Evolutionary conservation across 2,113 vertebrate species (phyloP).

Genomic region (Centropristis striata): DNA sequence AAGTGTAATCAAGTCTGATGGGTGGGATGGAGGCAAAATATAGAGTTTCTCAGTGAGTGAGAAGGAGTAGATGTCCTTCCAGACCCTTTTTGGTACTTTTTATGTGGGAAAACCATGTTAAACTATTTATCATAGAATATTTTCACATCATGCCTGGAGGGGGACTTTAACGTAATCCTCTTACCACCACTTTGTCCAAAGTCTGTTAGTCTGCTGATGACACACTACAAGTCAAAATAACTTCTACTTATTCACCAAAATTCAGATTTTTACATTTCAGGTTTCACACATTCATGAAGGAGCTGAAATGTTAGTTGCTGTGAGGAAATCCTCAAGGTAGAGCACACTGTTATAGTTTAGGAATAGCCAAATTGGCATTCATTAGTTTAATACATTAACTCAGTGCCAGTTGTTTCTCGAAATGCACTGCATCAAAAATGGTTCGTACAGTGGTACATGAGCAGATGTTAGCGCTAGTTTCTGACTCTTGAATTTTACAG

Average conservation of each 20-base stretch:
- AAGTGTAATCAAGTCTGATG: too few relatives aligned
- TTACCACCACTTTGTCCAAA: conserved; percentile 43
- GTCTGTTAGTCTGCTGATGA: conserved; percentile 2
- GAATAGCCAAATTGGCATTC: neutral
- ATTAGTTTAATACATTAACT: conserved; percentile 35
- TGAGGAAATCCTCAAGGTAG: neutral
- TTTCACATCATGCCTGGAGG: too few relatives aligned
- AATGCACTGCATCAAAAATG: conserved; percentile 20
- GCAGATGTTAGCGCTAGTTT: conserved; percentile 10
- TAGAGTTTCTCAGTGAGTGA: too few relatives aligned
- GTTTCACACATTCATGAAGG: neutral
- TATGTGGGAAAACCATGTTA: too few relatives aligned
- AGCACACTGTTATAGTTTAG: neutral
- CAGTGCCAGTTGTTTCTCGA: conserved; percentile 7
- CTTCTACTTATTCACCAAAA: neutral
- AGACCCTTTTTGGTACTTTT: too few relatives aligned
- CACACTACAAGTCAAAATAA: neutral
- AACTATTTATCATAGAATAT: too few relatives aligned
- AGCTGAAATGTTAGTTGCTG: neutral
- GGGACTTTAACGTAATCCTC: conserved; percentile 7
- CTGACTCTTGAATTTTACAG: neutral
- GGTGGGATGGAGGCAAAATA: too few relatives aligned
- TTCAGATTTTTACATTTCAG: too few relatives aligned
- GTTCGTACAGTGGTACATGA: conserved; percentile 3
- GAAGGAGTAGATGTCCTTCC: too few relatives aligned